Conservation (phyloP, 2,888 invertebrate genomes). For the Anagyrus pseudococci region DNA sequence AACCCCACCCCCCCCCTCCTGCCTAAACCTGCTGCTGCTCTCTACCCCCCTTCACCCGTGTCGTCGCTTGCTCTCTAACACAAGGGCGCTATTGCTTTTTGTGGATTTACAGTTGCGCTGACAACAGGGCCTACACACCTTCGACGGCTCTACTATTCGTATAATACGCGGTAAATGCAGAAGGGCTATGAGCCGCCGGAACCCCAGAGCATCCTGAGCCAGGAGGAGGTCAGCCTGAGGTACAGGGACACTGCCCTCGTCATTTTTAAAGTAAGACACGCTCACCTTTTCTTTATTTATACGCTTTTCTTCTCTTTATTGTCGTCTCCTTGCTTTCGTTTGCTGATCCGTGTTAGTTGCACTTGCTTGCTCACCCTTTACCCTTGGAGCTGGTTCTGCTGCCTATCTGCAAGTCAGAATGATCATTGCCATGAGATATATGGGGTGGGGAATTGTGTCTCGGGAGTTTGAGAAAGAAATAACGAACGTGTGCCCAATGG, state of each 20-base stretch:
- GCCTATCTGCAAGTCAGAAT: too few species aligned
- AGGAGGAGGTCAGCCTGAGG: conserved; percentile 52
- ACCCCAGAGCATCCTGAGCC: conserved; percentile 44
- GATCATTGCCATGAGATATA: background rate
- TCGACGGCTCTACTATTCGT: background rate
- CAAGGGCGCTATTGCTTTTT: too few species aligned
- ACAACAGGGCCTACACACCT: background rate
- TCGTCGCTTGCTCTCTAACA: too few species aligned
- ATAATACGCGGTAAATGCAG: conserved; percentile 47
- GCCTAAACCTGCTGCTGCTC: background rate
- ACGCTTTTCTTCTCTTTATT: background rate
- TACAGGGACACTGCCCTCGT: conserved; percentile 57
- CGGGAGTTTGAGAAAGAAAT: background rate
- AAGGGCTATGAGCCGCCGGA: conserved; percentile 53
- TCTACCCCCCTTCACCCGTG: too few species aligned
- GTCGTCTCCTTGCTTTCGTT: too few species aligned
- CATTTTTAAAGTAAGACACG: conserved; percentile 54
- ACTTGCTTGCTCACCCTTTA: too few species aligned
- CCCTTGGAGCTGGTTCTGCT: too few species aligned
- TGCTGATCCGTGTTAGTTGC: too few species aligned
- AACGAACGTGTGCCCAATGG: too few species aligned
- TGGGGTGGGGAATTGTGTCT: background rate
- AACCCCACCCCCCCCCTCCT: too few species aligned
- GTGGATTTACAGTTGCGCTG: too few species aligned
- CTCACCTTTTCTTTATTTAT: background rate